Base-by-base conservation (phyloP, 2,888 invertebrate species). In the Cheilosia impressa region DNA sequence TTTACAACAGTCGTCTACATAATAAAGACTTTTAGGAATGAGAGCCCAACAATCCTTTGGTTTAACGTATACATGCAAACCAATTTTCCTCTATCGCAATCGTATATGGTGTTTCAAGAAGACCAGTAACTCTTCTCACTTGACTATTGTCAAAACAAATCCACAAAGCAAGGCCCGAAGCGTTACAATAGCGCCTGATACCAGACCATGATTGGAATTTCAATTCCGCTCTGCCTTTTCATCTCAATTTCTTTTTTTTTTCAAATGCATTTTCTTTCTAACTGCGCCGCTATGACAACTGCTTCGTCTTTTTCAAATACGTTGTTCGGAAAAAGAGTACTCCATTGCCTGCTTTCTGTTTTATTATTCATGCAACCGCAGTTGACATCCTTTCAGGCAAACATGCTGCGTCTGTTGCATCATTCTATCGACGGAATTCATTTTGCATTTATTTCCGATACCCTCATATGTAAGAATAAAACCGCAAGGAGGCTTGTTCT, bases 371-470 rank as follows among this genome's bases (percentile, higher is more conserved):
- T 62, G 38, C 55, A 45, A 24, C 24, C 22, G 13, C 52, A 68
- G 60, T 68, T 77, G 62, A 77, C 62, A 63, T 57, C 45, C 47
- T 41, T 50, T 57, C 60, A 38, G 10, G 19, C 53, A 52, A 53
- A 45, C 9, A 43, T 68, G 22, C 17, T 24, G 9, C 15, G 31
- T 41, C 45, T 65, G 38, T 65, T 65, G 50, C 50, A 63, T 41
- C n/a, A 50, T 45, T 57, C n/a, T 47, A 69, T 34, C 19, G 53
- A 53, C 47, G 45, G 38, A 38, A 69, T 62, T 69, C 55, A 45
- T 69, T 77, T 69, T 58, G 50, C 43, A n/a, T n/a, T 47, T 58
- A 41, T 75, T 50, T 43, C 15, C 15, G 31, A 45, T 15, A 34
- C 60, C 52, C 19, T 15, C 50, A 52, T 24, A n/a, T 50, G 13